Evolutionary conservation across 2,113 vertebrate species (phyloP), one percentile per base, ranked within the genome.

Genomic region (Malaclemys terrapin): DNA sequence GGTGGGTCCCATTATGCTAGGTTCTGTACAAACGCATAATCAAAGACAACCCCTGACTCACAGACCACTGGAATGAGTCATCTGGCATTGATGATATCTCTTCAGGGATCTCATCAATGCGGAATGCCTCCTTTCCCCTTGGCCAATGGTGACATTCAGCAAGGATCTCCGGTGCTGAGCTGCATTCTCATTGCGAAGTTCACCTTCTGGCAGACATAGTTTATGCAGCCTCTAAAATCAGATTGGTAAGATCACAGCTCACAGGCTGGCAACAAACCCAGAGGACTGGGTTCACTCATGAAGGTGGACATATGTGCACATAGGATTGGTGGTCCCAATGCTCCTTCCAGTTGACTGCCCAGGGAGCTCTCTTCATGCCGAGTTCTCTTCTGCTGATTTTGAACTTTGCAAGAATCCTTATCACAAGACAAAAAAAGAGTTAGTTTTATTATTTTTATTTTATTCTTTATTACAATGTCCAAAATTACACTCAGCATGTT

Each of bases 291-390:
- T 57, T 72, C 0, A 6, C 47, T 78, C 25, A 50, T 90, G 47
- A 13, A 35, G 65, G 52, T 5, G 53, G 5, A 87, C 59, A 27
- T 27, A 9, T 24, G 31, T 24, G 5, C 0, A 0, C 6, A 8
- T 38, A 10, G 53, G 72, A 27, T 5, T 5, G 35, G 49, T 49
- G 54, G 27, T 84, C 80, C 56, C 59, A 84, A 6, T 22, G 49
- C 6, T n/a, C 6, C 52, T 54, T 85, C 50, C 72, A 11, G 38
- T 24, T 65, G 62, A n/a, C 35, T 19, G 62, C 35, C 35, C 17
- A 10, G 35, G 13, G 16, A 69, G 16, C 17, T 19, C 13, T 14
- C 62, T 69, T 69, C 2, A 2, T 19, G 62, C 17, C n/a, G 35
- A 4, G 62, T 20, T 38, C 35, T 72, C 19, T 72, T 19, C 25